Base-by-base conservation (phyloP, 2,888 invertebrate species). In the Eugnorisma glareosa region DNA sequence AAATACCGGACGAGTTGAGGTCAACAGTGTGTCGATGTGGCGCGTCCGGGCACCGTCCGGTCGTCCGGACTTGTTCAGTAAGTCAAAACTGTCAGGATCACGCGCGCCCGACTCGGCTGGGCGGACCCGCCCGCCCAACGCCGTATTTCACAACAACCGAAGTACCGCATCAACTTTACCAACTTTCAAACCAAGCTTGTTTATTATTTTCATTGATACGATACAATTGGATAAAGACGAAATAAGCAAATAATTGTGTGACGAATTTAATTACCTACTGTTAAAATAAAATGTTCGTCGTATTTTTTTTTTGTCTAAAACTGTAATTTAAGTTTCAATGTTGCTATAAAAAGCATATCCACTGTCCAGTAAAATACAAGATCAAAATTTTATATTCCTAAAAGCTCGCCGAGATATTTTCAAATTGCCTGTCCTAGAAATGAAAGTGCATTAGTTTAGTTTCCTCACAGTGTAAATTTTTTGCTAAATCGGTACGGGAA, bases 51-150 rank as follows among this genome's bases (percentile, higher is more conserved):
- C 67, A 37, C 64, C 75, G 81, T 73, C 81, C 72, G 76, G 84
- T 64, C 79, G 82, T 80, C 73, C 79, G 80, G 85, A 79, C 81
- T 85, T 85, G 84, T 88, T 86, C 87, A 84, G 91, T 92, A 90
- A 92, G 90, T 92, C 93, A 93, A 91, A 94, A 90, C 92, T 93
- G 93, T 93, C 93, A 92, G 84, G 73, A 82, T 89, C 93, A 93
- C 90, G 89, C 91, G 89, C 90, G 88, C 82, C 79, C 77, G 73
- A 81, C 81, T 76, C 71, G 66, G 80, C 81, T 81, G 82, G 82
- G 74, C 82, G 74, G 63, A 45, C 69, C 75, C 75, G 54, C 74
- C 75, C 87, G 77, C 88, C 87, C 71, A 77, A 67, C 54, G 43
- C 74, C 73, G 76, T 84, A 87, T 84, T 71, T 80, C 80, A 88